Conservation (phyloP, 2,113 vertebrate species). For the Rhynchopsitta pachyrhyncha region DNA sequence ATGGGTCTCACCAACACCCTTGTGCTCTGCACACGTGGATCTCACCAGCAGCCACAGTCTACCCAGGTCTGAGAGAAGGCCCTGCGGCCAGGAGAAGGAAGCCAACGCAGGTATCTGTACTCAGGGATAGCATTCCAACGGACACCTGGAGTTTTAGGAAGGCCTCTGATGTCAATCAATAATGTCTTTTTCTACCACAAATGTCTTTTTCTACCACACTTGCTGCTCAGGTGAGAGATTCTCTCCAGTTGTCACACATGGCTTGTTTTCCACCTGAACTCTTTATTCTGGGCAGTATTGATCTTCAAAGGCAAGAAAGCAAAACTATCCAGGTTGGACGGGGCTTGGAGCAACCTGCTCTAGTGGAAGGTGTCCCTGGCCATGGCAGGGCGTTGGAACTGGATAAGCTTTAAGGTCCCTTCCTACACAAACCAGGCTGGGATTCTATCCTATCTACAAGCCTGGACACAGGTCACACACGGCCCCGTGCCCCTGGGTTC, state of each 20-base stretch:
- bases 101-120: neutral
- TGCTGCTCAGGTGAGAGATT: neutral
- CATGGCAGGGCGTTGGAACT: neutral
- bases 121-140: accelerated
- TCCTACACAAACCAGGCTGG: neutral
- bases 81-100: neutral
- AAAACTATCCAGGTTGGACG: neutral
- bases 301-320: neutral
- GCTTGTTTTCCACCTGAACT: neutral
- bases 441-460: neutral
- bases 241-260: accelerated
- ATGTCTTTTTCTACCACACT: neutral
- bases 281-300: neutral
- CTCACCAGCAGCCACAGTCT: neutral
- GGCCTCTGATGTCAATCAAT: neutral
- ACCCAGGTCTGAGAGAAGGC: neutral
- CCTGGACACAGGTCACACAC: neutral
- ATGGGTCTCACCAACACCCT: neutral
- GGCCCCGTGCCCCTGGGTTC: neutral
- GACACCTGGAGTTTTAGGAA: neutral
- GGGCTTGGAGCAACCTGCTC: neutral
- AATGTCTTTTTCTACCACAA: neutral
- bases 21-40: neutral
- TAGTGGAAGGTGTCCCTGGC: neutral
- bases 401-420: neutral